These are phyloP conservation scores for Phoebastria nigripes DNA, from an alignment of 2,797 vertebrate genomes.

Conservation along the genomic window DNA sequence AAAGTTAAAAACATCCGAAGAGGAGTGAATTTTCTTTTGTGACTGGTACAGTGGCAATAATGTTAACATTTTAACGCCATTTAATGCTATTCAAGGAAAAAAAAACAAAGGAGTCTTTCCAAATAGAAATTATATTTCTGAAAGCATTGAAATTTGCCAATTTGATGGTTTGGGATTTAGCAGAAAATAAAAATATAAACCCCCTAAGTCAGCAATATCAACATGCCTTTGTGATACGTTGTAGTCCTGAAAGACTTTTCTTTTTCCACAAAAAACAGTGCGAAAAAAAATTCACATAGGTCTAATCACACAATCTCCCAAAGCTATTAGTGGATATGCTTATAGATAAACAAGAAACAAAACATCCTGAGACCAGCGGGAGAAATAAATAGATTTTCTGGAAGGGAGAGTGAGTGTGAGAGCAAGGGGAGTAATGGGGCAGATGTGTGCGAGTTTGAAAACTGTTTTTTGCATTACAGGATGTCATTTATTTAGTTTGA, in stretches of 20 bases:
- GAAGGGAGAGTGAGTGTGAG: slow-evolving; percentile 42
- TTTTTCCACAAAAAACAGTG: neutral
- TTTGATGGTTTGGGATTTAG: neutral
- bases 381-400: slow-evolving; percentile 63
- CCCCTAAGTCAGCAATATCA: neutral
- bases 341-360: slow-evolving; percentile 57
- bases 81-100: neutral
- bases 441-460: slow-evolving; percentile 30
- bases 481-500: slow-evolving; percentile 51
- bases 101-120: neutral
- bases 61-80: neutral
- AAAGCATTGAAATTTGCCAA: neutral
- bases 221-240: rapidly evolving
- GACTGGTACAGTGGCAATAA: neutral
- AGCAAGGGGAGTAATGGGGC: neutral
- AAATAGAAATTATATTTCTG: neutral
- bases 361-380: slow-evolving; percentile 54
- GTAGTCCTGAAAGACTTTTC: neutral
- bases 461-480: slow-evolving; percentile 37
- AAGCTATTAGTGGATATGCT: slow-evolving; percentile 29
- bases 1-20: neutral
- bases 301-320: slow-evolving; percentile 22
- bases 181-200: neutral
- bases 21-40: neutral
- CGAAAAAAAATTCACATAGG: neutral